Percentiles rank a stretch among this genome's conserved stretches.
phyloP scores from a whole-genome alignment of 2,888 invertebrate genomes.

The Drosophila peninsularis region DNA sequence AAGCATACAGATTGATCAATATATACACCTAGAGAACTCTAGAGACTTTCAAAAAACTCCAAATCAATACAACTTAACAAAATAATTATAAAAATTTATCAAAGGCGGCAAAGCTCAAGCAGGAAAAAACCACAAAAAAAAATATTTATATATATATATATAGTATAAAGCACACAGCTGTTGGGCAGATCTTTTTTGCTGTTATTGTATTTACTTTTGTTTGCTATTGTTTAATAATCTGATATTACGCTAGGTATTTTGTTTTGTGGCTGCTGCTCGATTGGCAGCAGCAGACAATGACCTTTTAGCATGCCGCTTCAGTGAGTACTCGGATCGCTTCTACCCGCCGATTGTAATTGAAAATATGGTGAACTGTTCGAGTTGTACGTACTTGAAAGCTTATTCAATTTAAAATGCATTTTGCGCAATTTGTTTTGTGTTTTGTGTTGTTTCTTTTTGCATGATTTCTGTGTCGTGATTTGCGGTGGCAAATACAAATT shows the following conservation, averaged over 20 bases:
- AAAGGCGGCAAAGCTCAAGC: constrained; percentile 49
- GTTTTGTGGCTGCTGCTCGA: constrained; percentile 60
- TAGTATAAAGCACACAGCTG: constrained; percentile 52
- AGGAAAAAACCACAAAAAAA: constrained; percentile 25
- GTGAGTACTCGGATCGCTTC: constrained; percentile 42
- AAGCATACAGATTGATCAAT: background rate
- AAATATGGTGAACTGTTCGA: constrained; percentile 28
- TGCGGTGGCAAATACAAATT: constrained; percentile 71
- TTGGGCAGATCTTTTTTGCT: constrained; percentile 27
- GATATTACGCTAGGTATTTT: constrained; percentile 56
- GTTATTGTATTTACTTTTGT: constrained; percentile 22
- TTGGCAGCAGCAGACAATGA: constrained; percentile 64
- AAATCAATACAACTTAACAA: constrained; percentile 34
- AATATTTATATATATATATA: constrained; percentile 4
- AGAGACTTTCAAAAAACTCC: constrained; percentile 65
- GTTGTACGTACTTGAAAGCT: constrained; percentile 26
- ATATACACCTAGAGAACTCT: constrained; percentile 46
- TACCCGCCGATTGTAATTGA: constrained; percentile 32
- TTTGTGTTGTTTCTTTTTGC: constrained; percentile 49
- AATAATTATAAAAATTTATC: constrained; percentile 61
- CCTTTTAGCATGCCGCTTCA: constrained; percentile 71
- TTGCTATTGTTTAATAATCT: constrained; percentile 63
- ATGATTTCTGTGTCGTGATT: constrained; percentile 75
- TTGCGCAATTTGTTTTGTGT: constrained; percentile 65
- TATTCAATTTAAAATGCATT: constrained; percentile 73